These are phyloP conservation scores for Nephila pilipes DNA, from an alignment of 1,140 invertebrate species.

Conservation along the genomic window DNA sequence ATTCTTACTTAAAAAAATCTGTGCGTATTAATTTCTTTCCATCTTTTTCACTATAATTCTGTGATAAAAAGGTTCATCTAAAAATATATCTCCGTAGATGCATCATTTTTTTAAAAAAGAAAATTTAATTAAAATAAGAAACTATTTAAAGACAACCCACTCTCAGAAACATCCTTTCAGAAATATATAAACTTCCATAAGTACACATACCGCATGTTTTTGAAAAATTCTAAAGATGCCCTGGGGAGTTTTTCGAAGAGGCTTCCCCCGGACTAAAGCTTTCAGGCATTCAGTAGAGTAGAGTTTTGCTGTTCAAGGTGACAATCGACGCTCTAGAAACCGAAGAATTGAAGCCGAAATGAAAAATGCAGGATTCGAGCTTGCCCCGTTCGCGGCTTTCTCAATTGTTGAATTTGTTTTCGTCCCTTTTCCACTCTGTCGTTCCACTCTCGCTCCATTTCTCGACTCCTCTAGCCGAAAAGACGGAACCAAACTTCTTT, in stretches of 20 bases:
- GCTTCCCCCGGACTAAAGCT: constrained; percentile 3
- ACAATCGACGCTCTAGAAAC: constrained; percentile 33
- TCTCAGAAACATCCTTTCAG: neutral
- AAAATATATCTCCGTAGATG: too few species aligned
- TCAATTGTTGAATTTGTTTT: constrained; percentile 67
- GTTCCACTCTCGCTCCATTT: constrained; percentile 28
- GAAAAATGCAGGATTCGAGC: constrained; percentile 41
- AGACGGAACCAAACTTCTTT: constrained; percentile 53
- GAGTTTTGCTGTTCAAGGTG: neutral
- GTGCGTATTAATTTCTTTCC: too few species aligned
- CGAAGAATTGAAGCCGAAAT: constrained; percentile 43
- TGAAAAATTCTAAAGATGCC: constrained; percentile 30
- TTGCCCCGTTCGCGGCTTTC: constrained; percentile 38
- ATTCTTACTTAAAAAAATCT: too few species aligned
- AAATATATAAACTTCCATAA: neutral
- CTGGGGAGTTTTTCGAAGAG: neutral
- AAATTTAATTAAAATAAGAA: neutral
- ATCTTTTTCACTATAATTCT: too few species aligned
- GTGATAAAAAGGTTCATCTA: too few species aligned
- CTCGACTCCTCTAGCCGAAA: constrained; percentile 10
- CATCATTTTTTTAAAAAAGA: neutral
- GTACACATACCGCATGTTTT: neutral
- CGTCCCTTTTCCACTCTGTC: constrained; percentile 7
- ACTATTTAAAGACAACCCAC: neutral
- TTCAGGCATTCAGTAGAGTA: neutral